Evolutionary conservation across 2,113 vertebrate genomes (phyloP), one percentile per base, ranked within the genome.

Genomic region (Neopipo cinnamomea): DNA sequence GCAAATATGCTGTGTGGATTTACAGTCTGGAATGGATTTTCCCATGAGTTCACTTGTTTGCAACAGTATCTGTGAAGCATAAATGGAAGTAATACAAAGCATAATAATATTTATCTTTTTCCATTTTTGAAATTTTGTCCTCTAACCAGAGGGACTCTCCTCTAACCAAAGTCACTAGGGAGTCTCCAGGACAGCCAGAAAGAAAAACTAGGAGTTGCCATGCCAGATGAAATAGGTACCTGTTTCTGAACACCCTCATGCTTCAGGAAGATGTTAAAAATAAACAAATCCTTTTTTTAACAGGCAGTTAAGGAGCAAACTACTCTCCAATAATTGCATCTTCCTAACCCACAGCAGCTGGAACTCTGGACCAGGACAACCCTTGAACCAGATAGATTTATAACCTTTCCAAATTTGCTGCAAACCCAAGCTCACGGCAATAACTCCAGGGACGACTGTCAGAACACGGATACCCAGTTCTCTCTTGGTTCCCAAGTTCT

Each of bases 21-120:
- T 59, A 47, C 0, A 4, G 61, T 41, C 79, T 86, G 68, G 50
- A 30, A 8, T 2, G 13, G 52, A 42, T 56, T 30, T 91, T 93
- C 83, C 61, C 83, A 84, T 13, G 71, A 83, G 63, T 66, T 86
- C 75, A 52, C 33, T 86, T 84, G 59, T 63, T 91, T 95, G 86
- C 47, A 89, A 75, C 25, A 81, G 50, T 71, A 55, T 81, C 72
- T 67, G 39, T 67, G 52, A 46, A 88, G 76, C 59, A 63, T 21
- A 78, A 95, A 84, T 37, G 42, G 72, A 92, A 91, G 47, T 6
- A 67, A 90, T 25, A 95, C 25, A 74, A 92, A 86, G 59, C 33
- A n/a, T 8, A 42, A 35, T 74, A 95, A 81, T 87, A 81, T 91
- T 95, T 96, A 53, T 46, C 44, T 86, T 84, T 73, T 41, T 68